phyloP scores from a whole-genome alignment of 2,797 vertebrate genomes.

The Muscicapa striata region DNA sequence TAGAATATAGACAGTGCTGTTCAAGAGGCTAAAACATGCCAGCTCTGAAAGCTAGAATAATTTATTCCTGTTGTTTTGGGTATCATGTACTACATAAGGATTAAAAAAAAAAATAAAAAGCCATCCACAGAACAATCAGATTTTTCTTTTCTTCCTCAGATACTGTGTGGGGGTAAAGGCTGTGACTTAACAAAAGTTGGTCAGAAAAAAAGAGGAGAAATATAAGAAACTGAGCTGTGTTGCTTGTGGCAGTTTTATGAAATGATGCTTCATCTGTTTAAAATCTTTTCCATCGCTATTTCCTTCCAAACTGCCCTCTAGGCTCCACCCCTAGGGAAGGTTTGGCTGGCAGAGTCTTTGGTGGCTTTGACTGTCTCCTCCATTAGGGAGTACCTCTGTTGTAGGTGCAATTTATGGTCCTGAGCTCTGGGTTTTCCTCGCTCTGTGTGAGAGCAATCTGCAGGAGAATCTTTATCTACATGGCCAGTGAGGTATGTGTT shows the following conservation, averaged over 20 bases:
- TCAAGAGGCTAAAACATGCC: background rate
- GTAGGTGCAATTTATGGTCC: too few relatives aligned
- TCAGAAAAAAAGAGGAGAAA: background rate
- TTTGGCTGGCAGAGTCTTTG: background rate
- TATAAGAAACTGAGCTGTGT: background rate
- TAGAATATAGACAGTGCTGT: background rate
- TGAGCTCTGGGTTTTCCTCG: background rate
- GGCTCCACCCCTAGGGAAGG: background rate
- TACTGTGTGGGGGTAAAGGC: background rate
- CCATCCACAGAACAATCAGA: background rate
- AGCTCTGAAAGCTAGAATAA: background rate
- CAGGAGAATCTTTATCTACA: background rate
- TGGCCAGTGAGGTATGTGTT: background rate
- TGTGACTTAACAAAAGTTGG: background rate
- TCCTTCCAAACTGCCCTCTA: background rate
- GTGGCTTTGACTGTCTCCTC: background rate
- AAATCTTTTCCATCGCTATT: background rate
- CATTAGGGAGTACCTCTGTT: background rate
- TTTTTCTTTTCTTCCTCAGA: background rate
- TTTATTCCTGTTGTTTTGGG: constrained; percentile 27
- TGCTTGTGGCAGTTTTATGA: background rate
- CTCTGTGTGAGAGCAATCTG: background rate
- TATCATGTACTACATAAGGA: background rate
- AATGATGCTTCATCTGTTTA: background rate
- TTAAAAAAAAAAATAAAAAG: background rate